Conservation (phyloP, 1,140 invertebrate genomes). For the Lucilia sericata region DNA sequence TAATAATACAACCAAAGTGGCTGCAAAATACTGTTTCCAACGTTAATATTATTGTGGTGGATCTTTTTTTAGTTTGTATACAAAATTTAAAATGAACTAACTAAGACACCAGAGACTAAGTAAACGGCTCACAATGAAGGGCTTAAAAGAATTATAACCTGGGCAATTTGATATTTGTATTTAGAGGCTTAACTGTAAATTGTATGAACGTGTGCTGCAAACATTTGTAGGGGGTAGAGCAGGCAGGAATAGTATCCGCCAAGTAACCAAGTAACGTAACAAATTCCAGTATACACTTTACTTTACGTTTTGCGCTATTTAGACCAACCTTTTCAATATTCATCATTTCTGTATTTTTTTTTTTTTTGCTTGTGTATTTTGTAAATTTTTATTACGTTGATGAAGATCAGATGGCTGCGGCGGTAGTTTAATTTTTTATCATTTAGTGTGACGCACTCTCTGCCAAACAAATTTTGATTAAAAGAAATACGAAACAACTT, state of each 20-base stretch:
- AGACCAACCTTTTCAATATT: slow-evolving; percentile 20
- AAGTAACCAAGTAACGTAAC: slow-evolving; percentile 20
- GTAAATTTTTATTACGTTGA: background rate
- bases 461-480: background rate
- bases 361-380: background rate
- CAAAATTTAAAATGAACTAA: background rate
- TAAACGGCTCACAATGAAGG: too few relatives aligned
- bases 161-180: too few relatives aligned
- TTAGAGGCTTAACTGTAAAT: too few relatives aligned
- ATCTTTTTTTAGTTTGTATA: background rate
- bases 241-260: background rate
- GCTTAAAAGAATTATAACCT: too few relatives aligned
- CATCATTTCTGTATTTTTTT: background rate
- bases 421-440: background rate
- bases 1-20: slow-evolving; percentile 44
- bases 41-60: too few relatives aligned
- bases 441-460: background rate
- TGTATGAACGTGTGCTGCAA: too few relatives aligned
- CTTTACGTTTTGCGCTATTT: background rate
- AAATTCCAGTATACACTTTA: background rate
- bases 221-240: background rate
- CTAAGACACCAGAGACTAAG: background rate
- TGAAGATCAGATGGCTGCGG: background rate
- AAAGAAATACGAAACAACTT: background rate
- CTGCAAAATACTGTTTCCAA: slow-evolving; percentile 12